Percentiles rank a stretch among this genome's conserved stretches.
phyloP scores from a whole-genome alignment of 2,888 invertebrate genomes.

The Platerodrilus igneus region DNA sequence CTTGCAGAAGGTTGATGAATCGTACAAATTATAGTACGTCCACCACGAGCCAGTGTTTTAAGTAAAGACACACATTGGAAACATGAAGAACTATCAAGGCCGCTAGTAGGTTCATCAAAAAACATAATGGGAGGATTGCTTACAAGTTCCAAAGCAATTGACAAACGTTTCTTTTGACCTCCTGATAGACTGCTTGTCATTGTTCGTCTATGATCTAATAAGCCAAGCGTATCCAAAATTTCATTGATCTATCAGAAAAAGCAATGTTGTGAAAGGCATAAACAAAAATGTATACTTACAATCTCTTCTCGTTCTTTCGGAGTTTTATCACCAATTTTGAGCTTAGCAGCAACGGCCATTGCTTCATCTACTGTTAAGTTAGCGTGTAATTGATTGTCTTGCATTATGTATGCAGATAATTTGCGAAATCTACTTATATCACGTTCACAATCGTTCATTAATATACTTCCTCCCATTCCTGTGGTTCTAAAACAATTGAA shows the following conservation, averaged over 20 bases:
- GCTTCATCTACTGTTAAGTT: constrained; percentile 92
- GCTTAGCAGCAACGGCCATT: constrained; percentile 86
- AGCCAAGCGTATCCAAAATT: constrained; percentile 82
- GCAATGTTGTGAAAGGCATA: constrained; percentile 5
- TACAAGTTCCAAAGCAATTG: constrained; percentile 89
- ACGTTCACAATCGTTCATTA: constrained; percentile 79
- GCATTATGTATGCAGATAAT: constrained; percentile 95
- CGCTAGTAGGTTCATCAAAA: constrained; percentile 96
- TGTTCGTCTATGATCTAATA: constrained; percentile 82
- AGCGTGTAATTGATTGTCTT: constrained; percentile 86
- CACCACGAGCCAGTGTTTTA: constrained; percentile 83
- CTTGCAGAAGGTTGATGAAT: constrained; percentile 97
- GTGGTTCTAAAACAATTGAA: constrained; percentile 62
- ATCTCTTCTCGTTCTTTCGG: constrained; percentile 73
- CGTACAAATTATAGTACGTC: constrained; percentile 91
- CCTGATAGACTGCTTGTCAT: constrained; percentile 90
- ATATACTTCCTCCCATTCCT: constrained; percentile 76
- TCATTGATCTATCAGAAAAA: constrained; percentile 77
- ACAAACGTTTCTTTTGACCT: constrained; percentile 91
- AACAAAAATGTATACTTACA: constrained; percentile 55
- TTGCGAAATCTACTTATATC: constrained; percentile 85
- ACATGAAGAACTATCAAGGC: constrained; percentile 91
- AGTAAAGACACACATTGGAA: constrained; percentile 89
- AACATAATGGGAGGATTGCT: constrained; percentile 98
- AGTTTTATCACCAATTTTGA: constrained; percentile 76